These are phyloP conservation scores for Patella depressa DNA, from an alignment of 2,888 invertebrate species.

Conservation along the genomic window DNA sequence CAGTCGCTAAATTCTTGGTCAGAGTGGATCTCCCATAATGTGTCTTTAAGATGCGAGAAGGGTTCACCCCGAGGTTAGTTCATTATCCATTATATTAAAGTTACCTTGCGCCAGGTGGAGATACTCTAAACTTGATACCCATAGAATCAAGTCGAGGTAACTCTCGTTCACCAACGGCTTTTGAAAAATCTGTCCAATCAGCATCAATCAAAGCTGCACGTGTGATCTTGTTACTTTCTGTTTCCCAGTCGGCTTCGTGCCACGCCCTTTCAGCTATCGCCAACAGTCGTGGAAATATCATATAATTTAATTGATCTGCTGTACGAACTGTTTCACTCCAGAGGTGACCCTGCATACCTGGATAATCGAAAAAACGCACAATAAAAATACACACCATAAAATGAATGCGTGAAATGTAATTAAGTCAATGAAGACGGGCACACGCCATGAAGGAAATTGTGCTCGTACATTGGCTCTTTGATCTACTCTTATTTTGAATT, in stretches of 20 bases:
- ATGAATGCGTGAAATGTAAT: too few species aligned
- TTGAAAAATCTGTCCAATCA: slow-evolving; percentile 55
- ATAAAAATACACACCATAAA: too few species aligned
- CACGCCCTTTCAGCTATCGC: slow-evolving; percentile 65
- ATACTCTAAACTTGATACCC: slow-evolving; percentile 51
- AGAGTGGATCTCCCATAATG: too few species aligned
- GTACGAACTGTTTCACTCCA: slow-evolving; percentile 47
- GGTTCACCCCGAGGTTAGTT: too few species aligned
- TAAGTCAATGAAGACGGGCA: too few species aligned
- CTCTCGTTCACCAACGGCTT: slow-evolving; percentile 50
- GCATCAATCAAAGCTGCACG: slow-evolving; percentile 15
- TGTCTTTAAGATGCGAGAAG: too few species aligned
- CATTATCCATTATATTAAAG: too few species aligned
- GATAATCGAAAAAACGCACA: neutral
- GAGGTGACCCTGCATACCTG: slow-evolving; percentile 49
- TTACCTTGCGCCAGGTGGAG: slow-evolving; percentile 57
- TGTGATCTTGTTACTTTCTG: slow-evolving; percentile 17
- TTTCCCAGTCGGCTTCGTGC: slow-evolving; percentile 65
- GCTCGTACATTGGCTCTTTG: too few species aligned
- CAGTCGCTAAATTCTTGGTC: too few species aligned
- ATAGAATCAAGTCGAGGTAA: slow-evolving; percentile 47
- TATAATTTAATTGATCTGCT: slow-evolving; percentile 44
- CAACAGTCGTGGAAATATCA: slow-evolving; percentile 58
- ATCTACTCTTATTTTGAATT: too few species aligned
- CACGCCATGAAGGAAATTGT: too few species aligned